Evolutionary conservation across 2,797 vertebrate species (phyloP).

Genomic region (Pristis pectinata): DNA sequence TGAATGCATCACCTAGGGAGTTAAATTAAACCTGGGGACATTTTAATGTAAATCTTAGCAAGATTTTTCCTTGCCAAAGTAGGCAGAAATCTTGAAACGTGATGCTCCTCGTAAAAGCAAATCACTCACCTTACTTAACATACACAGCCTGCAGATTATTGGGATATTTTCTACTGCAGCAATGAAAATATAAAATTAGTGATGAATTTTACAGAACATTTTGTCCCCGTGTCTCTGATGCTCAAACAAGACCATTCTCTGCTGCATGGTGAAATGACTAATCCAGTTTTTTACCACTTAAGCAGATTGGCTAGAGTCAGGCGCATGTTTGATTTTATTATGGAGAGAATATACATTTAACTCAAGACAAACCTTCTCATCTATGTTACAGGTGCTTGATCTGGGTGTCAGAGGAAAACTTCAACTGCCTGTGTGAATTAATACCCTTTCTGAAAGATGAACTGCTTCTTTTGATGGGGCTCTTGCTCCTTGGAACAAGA

Average conservation of each 20-base stretch:
- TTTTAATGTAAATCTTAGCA: neutral
- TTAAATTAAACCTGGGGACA: neutral
- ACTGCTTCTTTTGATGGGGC: neutral
- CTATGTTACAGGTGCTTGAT: too few relatives aligned
- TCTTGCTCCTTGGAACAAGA: neutral
- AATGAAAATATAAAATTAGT: neutral
- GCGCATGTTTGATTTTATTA: neutral
- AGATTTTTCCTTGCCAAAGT: neutral
- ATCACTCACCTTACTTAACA: neutral
- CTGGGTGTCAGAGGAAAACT: neutral
- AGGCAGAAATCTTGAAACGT: neutral
- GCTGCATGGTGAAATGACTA: neutral
- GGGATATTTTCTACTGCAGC: neutral
- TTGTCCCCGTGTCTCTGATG: neutral
- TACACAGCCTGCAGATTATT: too few relatives aligned
- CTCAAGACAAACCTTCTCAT: neutral
- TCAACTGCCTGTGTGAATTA: neutral
- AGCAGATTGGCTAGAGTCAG: neutral
- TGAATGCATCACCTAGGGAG: too few relatives aligned
- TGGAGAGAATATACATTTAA: neutral
- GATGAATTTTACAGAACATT: neutral
- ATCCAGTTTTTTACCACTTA: neutral
- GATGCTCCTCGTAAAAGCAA: neutral
- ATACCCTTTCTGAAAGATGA: neutral
- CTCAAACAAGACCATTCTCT: neutral